A percentile compares a stretch with the other conserved stretches of the same genome.
Evolutionary conservation across 2,113 vertebrate species (phyloP).

Genomic region (Tachycineta bicolor): DNA sequence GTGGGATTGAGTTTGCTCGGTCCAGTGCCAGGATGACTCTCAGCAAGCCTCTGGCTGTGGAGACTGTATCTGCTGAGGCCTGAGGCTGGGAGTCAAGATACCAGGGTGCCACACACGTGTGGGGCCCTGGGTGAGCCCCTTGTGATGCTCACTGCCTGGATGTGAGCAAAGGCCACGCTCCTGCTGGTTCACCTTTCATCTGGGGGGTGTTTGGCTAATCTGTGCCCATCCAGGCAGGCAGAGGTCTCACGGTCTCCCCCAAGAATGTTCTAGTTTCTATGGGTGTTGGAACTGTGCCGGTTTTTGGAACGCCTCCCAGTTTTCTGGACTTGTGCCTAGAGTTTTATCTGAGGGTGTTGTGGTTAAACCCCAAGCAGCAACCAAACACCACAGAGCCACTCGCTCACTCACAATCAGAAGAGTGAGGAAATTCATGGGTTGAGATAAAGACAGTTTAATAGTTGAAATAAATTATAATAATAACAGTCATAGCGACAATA

Average conservation of each 20-base stretch:
- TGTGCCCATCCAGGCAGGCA: not conserved
- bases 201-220: not conserved
- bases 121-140: not conserved
- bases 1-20: fast-evolving
- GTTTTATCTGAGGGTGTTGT: not conserved
- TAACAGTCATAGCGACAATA: not conserved
- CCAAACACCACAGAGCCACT: not conserved
- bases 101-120: fast-evolving
- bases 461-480: not conserved
- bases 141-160: fast-evolving
- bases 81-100: not conserved
- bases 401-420: not conserved
- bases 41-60: not conserved
- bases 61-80: not conserved
- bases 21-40: fast-evolving
- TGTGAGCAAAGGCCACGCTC: fast-evolving
- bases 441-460: not conserved
- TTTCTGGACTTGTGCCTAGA: not conserved
- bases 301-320: not conserved
- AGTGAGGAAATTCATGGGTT: not conserved
- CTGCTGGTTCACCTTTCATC: not conserved
- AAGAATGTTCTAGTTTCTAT: not conserved
- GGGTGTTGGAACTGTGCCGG: not conserved
- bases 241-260: not conserved
- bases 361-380: not conserved